Conservation (phyloP, 2,797 vertebrate genomes). For the Myoxocephalus aenaeus region DNA sequence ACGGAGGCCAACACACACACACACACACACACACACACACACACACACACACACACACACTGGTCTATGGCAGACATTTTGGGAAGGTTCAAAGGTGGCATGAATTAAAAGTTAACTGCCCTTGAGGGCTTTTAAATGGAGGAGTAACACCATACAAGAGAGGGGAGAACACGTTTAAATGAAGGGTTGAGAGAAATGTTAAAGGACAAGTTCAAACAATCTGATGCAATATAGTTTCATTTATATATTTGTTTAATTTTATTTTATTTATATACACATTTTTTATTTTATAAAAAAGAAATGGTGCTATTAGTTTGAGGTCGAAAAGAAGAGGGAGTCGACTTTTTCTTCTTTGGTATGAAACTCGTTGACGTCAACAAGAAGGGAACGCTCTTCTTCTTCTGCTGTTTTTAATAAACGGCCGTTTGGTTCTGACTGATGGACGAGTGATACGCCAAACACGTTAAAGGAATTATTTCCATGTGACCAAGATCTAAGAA, state of each 20-base stretch:
- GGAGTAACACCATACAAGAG: conserved; percentile 53
- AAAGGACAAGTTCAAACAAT: background rate
- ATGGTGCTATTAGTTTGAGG: no score
- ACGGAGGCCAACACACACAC: conserved; percentile 54
- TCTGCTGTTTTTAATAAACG: background rate
- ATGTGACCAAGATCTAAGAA: background rate
- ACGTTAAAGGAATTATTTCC: background rate
- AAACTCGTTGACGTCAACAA: no score
- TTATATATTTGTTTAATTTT: background rate
- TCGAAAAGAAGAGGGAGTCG: no score
- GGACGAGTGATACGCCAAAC: background rate
- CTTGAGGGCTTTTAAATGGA: conserved; percentile 75
- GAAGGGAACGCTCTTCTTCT: no score
- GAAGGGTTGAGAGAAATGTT: conserved; percentile 24
- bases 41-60: background rate
- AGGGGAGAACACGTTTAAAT: conserved; percentile 19
- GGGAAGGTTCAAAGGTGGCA: conserved; percentile 77
- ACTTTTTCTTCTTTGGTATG: no score
- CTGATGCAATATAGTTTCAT: background rate
- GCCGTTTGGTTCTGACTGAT: background rate
- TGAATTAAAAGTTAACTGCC: conserved; percentile 82
- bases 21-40: conserved; percentile 16
- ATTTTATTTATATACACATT: no score
- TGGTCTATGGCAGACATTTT: conserved; percentile 64
- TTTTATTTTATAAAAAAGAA: no score